A percentile compares a stretch with the other conserved stretches of the same genome.
These are phyloP conservation scores for Coregonus clupeaformis DNA, from an alignment of 2,113 vertebrate species.

Conservation along the genomic window DNA sequence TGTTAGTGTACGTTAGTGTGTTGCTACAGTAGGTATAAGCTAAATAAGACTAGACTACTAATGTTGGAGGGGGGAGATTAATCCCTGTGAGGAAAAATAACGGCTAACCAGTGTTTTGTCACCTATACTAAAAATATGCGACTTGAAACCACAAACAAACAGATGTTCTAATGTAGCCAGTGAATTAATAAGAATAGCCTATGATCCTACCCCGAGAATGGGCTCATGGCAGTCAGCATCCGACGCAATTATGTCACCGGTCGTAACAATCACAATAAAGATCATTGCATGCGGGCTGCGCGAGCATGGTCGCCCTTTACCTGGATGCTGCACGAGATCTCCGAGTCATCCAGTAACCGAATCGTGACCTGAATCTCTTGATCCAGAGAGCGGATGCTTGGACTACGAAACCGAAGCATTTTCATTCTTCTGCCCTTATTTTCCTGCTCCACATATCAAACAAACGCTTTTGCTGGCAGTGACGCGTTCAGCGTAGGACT, in stretches of 20 bases:
- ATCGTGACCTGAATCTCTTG: constrained; percentile 90
- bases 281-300: neutral
- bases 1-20: too few relatives aligned
- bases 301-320: constrained; percentile 59
- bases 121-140: too few relatives aligned
- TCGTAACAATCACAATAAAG: constrained; percentile 12
- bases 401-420: constrained; percentile 94
- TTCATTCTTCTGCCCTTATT: constrained; percentile 79
- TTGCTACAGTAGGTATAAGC: too few relatives aligned
- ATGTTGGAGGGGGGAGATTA: too few relatives aligned
- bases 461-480: constrained; percentile 25
- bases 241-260: neutral
- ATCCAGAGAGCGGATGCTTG: constrained; percentile 88
- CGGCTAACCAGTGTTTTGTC: too few relatives aligned
- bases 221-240: neutral
- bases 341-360: constrained; percentile 90
- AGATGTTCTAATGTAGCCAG: too few relatives aligned
- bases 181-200: too few relatives aligned
- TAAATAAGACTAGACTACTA: too few relatives aligned
- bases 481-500: constrained; percentile 53
- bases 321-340: constrained; percentile 93
- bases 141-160: too few relatives aligned
- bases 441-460: constrained; percentile 68
- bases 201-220: too few relatives aligned
- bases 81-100: too few relatives aligned